Evolutionary conservation across 2,888 invertebrate genomes (phyloP), one percentile per base, ranked within the genome.

Genomic region (Rapana venosa): DNA sequence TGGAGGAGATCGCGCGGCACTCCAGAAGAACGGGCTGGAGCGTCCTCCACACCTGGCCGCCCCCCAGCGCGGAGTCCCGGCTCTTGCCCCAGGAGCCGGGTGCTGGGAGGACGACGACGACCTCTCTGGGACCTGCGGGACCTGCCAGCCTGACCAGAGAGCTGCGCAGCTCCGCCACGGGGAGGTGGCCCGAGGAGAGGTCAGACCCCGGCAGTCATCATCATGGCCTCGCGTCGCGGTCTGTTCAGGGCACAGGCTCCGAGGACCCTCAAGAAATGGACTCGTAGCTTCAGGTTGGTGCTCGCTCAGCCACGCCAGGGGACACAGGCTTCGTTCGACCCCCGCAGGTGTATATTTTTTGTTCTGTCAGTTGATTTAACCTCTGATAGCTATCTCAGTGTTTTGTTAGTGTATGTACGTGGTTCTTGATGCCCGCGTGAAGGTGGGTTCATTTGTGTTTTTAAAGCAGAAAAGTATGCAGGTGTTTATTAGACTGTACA

Each of bases 31-130:
- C 47, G 1, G 47, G 22, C 30, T 56, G 13, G n/a, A 85, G 74
- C 74, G 89, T 85, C 17, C 85, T 85, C 5, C 66, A 36, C 85
- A 89, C 85, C 26, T 85, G 85, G 89, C 89, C 84, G 0, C 47
- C 47, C 11, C 56, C 89, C 70, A 47, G 81, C 17, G 32, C 35
- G 1, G 20, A 0, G 22, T 20, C 70, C 61, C 84, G 83, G 88
- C 6, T 83, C 61, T 83, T 35, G 32, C 61, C 83, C 30, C 83
- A 88, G 61, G 74, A 74, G 74, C 8, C n/a, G 30, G n/a, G 30
- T 26, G n/a, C 2, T 8, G 74, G n/a, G 30, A 66, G 83, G 30
- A n/a, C 81, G 22, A 36, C n/a, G 30, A n/a, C 81, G 22, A 36
- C n/a, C n/a, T n/a, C n/a, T n/a, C 74, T 22, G 61, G 88, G 61